These are phyloP conservation scores for Heliothis peltigera DNA, from an alignment of 2,888 invertebrate genomes.

Conservation along the genomic window DNA sequence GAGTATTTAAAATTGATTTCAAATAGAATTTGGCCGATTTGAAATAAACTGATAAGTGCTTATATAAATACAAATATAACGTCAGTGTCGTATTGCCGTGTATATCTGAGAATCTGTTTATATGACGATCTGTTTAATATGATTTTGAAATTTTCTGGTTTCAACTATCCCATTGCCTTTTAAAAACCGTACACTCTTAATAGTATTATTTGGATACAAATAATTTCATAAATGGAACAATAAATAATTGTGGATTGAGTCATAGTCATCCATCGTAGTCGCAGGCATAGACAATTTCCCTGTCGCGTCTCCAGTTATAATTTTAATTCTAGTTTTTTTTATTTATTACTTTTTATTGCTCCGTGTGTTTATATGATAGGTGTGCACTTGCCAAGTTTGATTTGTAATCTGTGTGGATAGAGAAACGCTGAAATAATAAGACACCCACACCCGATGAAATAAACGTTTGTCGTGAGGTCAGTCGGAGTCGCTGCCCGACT, in stretches of 20 bases:
- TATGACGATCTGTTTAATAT: no score
- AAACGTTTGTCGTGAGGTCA: constrained; percentile 80
- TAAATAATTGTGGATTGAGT: constrained; percentile 17
- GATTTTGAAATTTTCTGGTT: not conserved
- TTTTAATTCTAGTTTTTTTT: not conserved
- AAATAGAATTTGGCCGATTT: not conserved
- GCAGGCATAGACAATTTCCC: not conserved
- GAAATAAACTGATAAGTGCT: not conserved
- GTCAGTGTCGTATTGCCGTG: not conserved
- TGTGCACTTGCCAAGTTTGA: constrained; percentile 63
- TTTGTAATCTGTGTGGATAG: constrained; percentile 53
- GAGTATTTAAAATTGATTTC: not conserved
- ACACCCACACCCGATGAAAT: constrained; percentile 65
- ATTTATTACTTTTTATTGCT: constrained; percentile 18
- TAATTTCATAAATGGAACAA: constrained; percentile 24
- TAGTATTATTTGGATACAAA: constrained; percentile 27
- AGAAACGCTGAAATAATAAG: constrained; percentile 56
- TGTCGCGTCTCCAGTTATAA: not conserved
- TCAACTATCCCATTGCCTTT: constrained; percentile 1
- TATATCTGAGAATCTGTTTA: not conserved
- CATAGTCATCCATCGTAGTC: not conserved
- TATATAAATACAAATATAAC: not conserved
- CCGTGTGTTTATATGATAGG: constrained; percentile 26
- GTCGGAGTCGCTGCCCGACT: constrained; percentile 95
- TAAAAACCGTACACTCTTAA: constrained; percentile 23